A percentile compares a stretch with the other conserved stretches of the same genome.
phyloP scores from a whole-genome alignment of 1,140 invertebrate species.

The Drosophila ironensis region DNA sequence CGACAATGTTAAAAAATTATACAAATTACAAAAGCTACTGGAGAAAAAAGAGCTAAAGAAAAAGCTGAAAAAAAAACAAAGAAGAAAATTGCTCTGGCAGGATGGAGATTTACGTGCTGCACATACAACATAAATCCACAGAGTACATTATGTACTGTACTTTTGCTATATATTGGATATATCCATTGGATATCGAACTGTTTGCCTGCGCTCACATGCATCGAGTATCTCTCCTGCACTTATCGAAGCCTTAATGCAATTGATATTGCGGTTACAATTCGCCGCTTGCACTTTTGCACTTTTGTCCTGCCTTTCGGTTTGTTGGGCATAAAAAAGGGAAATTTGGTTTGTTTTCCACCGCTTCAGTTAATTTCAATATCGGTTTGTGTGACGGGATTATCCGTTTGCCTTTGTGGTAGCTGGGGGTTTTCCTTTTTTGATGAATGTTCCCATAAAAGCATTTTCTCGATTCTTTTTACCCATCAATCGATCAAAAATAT shows the following conservation, averaged over 20 bases:
- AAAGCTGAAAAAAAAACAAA: slow-evolving; percentile 1
- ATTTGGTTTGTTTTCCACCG: slow-evolving; percentile 16
- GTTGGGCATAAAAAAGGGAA: slow-evolving; percentile 1
- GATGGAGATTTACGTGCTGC: slow-evolving; percentile 52
- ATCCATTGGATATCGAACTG: too few relatives aligned
- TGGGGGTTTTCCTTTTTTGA: too few relatives aligned
- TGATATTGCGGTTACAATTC: slow-evolving; percentile 38
- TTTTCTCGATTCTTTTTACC: too few relatives aligned
- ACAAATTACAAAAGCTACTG: slow-evolving; percentile 61
- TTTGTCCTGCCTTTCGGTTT: neutral
- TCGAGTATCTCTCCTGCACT: slow-evolving; percentile 20
- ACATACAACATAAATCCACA: slow-evolving; percentile 64
- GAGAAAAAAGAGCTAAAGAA: slow-evolving; percentile 6
- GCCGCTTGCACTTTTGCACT: neutral
- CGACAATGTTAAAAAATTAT: slow-evolving; percentile 75
- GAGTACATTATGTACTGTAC: too few relatives aligned
- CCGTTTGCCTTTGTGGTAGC: slow-evolving; percentile 7
- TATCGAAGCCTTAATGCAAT: slow-evolving; percentile 33
- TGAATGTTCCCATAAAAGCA: too few relatives aligned
- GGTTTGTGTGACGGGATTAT: slow-evolving; percentile 23
- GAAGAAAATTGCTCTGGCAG: slow-evolving; percentile 24
- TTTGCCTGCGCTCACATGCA: too few relatives aligned
- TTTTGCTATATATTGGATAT: too few relatives aligned
- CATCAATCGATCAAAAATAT: too few relatives aligned
- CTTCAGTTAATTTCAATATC: slow-evolving; percentile 28